Base-by-base conservation (phyloP, 1,140 invertebrate genomes). In the Diploscapter pachys region DNA sequence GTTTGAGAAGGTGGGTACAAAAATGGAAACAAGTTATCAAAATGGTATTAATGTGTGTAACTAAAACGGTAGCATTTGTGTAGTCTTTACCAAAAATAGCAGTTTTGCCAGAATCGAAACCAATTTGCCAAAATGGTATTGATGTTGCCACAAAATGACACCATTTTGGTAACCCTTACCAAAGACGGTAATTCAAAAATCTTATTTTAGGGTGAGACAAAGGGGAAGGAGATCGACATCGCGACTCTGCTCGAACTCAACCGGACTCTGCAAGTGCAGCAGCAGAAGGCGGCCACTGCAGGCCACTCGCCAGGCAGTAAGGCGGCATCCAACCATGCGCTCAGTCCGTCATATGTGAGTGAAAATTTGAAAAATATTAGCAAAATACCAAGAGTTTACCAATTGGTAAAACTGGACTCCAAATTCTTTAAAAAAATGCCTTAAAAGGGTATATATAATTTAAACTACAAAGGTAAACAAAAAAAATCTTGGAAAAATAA, bases 1-100 rank as follows among this genome's bases (percentile, higher is more conserved):
- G 96, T 95, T 94, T 88, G 96, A 98, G 87, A 91, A 75, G 73
- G 67, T 76, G 51, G 52, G 64, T 70, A 31, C 4, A 5, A 9
- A 11, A 50, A 4, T 9, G 31, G 4, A 68, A 50, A 5, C 8
- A n/a, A 54, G 5, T n/a, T 51, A n/a, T 52, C 51, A 55, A 73
- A 73, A 62, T 63, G 48, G 50, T 55, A 11, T 4, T 3, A 31
- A 13, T 48, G 31, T 52, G 31, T 48, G 13, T 48, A 48, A 5
- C 5, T 6, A 63, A 5, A 63, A n/a, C 4, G n/a, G 8, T 67
- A 6, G 13, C 65, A 54, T 53, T 55, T 67, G 49, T 13, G 53
- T 54, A 13, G 3, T 5, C 49, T 5, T 31, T 31, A 48, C 31
- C 62, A 56, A 50, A 52, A 48, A 61, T 51, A 70, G 53, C 59